Percentiles rank a stretch among this genome's conserved stretches.
Conservation (phyloP, 2,888 invertebrate species). For the Odontomyia ornata region DNA sequence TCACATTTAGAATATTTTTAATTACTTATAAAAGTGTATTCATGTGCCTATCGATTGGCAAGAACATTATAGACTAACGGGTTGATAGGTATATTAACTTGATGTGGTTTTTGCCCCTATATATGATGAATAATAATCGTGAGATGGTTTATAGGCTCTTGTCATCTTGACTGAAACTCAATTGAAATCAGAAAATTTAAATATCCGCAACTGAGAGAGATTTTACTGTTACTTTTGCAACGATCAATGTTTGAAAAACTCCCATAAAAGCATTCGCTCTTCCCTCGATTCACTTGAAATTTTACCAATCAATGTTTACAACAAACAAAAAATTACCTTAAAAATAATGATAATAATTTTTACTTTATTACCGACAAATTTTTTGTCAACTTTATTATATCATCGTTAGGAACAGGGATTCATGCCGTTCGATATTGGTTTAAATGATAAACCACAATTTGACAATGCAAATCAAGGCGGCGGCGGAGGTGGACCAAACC, state of each 20-base stretch:
- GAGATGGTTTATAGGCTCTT: too few species aligned
- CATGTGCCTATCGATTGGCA: too few species aligned
- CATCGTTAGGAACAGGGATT: constrained; percentile 58
- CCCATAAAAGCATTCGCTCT: constrained; percentile 16
- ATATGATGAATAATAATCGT: too few species aligned
- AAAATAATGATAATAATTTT: constrained; percentile 10
- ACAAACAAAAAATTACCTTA: not conserved
- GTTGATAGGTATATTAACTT: too few species aligned
- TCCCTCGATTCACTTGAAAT: not conserved
- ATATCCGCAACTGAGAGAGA: constrained; percentile 41
- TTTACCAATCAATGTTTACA: constrained; percentile 23
- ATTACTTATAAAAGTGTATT: too few species aligned
- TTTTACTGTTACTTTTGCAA: constrained; percentile 48
- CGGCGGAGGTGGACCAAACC: constrained; percentile 52
- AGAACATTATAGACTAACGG: too few species aligned
- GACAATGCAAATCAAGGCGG: constrained; percentile 60
- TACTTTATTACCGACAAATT: constrained; percentile 39
- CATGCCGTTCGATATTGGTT: constrained; percentile 53
- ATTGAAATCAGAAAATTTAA: too few species aligned
- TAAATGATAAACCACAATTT: constrained; percentile 57
- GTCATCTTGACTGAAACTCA: too few species aligned
- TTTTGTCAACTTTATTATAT: constrained; percentile 56
- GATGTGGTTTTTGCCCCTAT: too few species aligned
- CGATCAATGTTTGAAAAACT: constrained; percentile 12
- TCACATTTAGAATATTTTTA: too few species aligned